phyloP scores from a whole-genome alignment of 2,113 vertebrate genomes.

The Piprites chloris region DNA sequence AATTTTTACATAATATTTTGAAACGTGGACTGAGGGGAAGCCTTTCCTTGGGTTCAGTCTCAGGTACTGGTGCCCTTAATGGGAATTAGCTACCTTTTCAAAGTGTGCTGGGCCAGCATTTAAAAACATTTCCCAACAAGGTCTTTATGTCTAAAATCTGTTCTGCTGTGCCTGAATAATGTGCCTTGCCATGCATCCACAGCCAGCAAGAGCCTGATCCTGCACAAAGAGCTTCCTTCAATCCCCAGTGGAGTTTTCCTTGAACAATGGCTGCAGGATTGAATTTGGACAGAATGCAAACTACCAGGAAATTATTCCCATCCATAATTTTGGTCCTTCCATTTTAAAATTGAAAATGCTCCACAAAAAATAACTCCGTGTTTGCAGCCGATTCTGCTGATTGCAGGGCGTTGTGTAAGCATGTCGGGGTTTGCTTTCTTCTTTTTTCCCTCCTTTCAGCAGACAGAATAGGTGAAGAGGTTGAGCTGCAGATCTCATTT shows the following conservation, averaged over 20 bases:
- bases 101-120: fast-evolving
- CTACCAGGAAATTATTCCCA: conserved; percentile 17
- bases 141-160: not conserved
- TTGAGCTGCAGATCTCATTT: conserved; percentile 79
- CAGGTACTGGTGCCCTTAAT: not conserved
- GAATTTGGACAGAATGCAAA: not conserved
- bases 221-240: not conserved
- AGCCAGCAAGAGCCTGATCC: not conserved
- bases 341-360: not conserved
- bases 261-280: not conserved
- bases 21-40: not conserved
- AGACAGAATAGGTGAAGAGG: conserved; percentile 79
- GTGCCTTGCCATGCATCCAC: not conserved
- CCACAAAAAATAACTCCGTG: not conserved
- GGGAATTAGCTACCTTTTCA: not conserved
- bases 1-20: not conserved
- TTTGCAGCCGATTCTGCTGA: conserved; percentile 35
- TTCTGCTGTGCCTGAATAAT: not conserved
- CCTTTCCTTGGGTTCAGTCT: not conserved
- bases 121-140: not conserved
- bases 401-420: not conserved
- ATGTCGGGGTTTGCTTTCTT: conserved; percentile 27
- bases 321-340: not conserved
- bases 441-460: conserved; percentile 53
- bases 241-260: not conserved